Evolutionary conservation across 2,888 invertebrate species (phyloP).

Genomic region (Laothoe populi): DNA sequence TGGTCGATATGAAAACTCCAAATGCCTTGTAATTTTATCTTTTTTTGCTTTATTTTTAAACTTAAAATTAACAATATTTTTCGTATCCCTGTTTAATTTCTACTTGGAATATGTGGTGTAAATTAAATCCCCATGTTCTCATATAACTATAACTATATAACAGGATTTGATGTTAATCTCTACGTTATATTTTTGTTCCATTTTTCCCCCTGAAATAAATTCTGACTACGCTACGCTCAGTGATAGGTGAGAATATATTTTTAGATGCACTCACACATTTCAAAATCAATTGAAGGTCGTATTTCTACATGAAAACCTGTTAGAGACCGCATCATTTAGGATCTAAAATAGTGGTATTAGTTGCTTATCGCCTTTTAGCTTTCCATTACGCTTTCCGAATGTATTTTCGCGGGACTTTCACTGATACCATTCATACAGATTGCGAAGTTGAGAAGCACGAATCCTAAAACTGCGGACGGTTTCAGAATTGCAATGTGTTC

Average conservation of each 20-base stretch:
- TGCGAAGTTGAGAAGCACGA: constrained; percentile 3
- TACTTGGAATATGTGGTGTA: no score
- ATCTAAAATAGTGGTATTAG: neutral
- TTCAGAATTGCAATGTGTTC: neutral
- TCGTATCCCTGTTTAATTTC: no score
- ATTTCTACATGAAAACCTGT: constrained; percentile 5
- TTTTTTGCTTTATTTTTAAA: no score
- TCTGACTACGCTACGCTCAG: neutral
- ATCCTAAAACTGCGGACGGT: neutral
- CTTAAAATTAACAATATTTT: no score
- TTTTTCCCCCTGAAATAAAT: neutral
- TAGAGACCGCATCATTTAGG: neutral
- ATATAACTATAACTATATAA: no score
- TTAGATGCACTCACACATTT: constrained; percentile 5
- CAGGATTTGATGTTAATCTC: no score
- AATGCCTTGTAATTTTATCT: no score
- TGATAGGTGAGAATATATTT: constrained; percentile 5
- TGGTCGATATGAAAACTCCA: no score
- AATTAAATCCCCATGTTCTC: no score
- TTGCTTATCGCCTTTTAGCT: constrained; percentile 4
- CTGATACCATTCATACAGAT: constrained; percentile 21
- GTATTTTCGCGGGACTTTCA: constrained; percentile 20
- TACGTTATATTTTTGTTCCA: neutral
- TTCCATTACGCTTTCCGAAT: constrained; percentile 17
- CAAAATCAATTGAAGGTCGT: neutral